Evolutionary conservation across 2,888 invertebrate genomes (phyloP).

Genomic region (Clepsis dumicolana): DNA sequence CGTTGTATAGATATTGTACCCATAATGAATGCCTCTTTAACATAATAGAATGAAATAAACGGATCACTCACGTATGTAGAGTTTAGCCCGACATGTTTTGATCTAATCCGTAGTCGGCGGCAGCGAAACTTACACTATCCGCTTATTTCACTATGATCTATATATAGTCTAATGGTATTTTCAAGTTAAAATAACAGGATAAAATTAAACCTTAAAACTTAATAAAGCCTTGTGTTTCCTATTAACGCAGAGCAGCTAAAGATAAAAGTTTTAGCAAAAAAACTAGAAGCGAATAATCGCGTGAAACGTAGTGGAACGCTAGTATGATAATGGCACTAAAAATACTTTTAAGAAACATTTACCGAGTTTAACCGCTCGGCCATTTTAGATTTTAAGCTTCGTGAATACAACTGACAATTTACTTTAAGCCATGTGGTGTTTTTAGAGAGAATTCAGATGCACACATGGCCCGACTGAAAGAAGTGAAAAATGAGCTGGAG

Average conservation of each 20-base stretch:
- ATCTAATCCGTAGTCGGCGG: no score
- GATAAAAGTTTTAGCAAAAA: conserved; percentile 13
- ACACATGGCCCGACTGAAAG: conserved; percentile 91
- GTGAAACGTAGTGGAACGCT: conserved; percentile 14
- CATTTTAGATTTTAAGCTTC: conserved; percentile 8
- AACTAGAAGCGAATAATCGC: conserved; percentile 18
- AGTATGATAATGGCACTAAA: conserved; percentile 13
- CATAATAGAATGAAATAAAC: no score
- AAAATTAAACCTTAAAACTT: no score
- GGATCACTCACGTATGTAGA: no score
- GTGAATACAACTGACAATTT: background rate
- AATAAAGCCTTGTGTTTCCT: no score
- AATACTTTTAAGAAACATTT: conserved; percentile 14
- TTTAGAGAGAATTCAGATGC: conserved; percentile 91
- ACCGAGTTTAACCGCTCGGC: background rate
- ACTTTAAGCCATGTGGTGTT: conserved; percentile 23
- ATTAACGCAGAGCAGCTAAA: background rate
- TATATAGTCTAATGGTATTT: no score
- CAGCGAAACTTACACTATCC: no score
- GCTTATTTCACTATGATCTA: no score
- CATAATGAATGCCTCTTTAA: no score
- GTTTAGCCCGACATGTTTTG: no score
- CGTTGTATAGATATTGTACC: no score
- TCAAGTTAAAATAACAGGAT: no score
- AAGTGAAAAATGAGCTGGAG: conserved; percentile 91